Conservation (phyloP, 1,140 invertebrate genomes). For the Eulimnadia texana region DNA sequence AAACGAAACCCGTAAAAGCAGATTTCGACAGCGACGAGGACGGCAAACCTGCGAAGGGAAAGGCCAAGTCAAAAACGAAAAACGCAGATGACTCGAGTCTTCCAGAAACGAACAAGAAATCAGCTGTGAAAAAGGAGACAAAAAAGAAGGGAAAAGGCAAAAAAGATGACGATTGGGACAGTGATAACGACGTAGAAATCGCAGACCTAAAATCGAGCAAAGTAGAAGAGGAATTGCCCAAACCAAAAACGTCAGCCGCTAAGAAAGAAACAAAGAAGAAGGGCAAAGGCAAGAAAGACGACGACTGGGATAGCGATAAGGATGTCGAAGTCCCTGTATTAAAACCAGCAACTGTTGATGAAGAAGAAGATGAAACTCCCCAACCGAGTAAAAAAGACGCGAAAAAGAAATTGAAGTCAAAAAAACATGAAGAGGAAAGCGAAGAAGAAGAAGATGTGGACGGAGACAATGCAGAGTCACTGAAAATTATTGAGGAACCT, state of each 20-base stretch:
- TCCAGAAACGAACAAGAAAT: not conserved
- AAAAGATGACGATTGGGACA: slow-evolving; percentile 23
- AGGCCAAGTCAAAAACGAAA: slow-evolving; percentile 2
- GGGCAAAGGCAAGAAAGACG: not conserved
- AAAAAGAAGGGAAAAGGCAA: slow-evolving; percentile 16
- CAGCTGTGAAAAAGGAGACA: not conserved
- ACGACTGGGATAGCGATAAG: slow-evolving; percentile 9
- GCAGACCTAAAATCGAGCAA: slow-evolving; percentile 1
- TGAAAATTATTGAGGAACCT: slow-evolving; percentile 11
- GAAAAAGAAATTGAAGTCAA: slow-evolving; percentile 25
- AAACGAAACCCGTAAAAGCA: slow-evolving; percentile 12
- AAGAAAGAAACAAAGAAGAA: slow-evolving; percentile 9
- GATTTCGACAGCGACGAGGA: slow-evolving; percentile 16
- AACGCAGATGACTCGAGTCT: too few relatives aligned
- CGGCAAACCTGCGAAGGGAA: not conserved
- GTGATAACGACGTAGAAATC: not conserved
- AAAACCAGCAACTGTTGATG: not conserved
- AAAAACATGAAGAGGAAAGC: slow-evolving; percentile 22
- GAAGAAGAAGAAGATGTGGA: slow-evolving; percentile 15
- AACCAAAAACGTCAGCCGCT: slow-evolving; percentile 5
- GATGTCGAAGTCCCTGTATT: slow-evolving; percentile 7
- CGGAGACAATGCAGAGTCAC: slow-evolving; percentile 7
- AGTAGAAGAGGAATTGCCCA: slow-evolving; percentile 17
- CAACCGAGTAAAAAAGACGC: slow-evolving; percentile 18
- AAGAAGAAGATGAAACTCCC: slow-evolving; percentile 8